These are phyloP conservation scores for Saxidomus purpurata DNA, from an alignment of 1,140 invertebrate genomes.

Conservation along the genomic window DNA sequence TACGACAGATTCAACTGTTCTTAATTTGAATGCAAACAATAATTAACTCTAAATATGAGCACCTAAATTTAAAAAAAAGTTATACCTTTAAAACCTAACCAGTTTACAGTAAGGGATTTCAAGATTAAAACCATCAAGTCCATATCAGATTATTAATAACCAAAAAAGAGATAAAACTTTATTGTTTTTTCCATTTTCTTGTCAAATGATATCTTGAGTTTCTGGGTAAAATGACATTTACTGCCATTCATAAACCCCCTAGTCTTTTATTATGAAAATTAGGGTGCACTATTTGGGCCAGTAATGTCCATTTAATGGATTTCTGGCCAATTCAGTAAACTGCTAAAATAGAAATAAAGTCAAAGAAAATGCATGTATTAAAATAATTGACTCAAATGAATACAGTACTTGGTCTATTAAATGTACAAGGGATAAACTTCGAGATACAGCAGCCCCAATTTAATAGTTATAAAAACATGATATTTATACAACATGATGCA, in stretches of 20 bases:
- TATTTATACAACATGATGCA: too few relatives aligned
- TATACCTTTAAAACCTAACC: too few relatives aligned
- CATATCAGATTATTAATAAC: constrained; percentile 11
- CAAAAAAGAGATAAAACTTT: constrained; percentile 26
- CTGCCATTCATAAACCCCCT: constrained; percentile 15
- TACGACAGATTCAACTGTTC: too few relatives aligned
- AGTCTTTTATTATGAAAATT: constrained; percentile 59
- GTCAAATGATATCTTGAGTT: constrained; percentile 11
- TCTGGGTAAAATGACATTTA: constrained; percentile 50
- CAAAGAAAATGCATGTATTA: background rate
- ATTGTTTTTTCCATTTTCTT: constrained; percentile 40
- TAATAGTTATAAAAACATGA: too few relatives aligned
- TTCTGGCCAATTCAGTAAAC: constrained; percentile 31
- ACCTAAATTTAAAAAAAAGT: too few relatives aligned
- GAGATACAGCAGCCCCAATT: too few relatives aligned
- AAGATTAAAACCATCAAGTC: constrained; percentile 13
- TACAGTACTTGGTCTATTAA: too few relatives aligned
- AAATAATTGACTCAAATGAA: too few relatives aligned
- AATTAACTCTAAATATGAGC: too few relatives aligned
- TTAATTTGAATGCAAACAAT: too few relatives aligned
- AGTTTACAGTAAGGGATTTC: too few relatives aligned
- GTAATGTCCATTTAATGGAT: constrained; percentile 47
- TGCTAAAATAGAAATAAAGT: background rate
- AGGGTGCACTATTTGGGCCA: background rate
- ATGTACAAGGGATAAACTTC: too few relatives aligned